A percentile compares a stretch with the other conserved stretches of the same genome.
phyloP scores from a whole-genome alignment of 2,888 invertebrate genomes.

The Ctenicera cuprea region DNA sequence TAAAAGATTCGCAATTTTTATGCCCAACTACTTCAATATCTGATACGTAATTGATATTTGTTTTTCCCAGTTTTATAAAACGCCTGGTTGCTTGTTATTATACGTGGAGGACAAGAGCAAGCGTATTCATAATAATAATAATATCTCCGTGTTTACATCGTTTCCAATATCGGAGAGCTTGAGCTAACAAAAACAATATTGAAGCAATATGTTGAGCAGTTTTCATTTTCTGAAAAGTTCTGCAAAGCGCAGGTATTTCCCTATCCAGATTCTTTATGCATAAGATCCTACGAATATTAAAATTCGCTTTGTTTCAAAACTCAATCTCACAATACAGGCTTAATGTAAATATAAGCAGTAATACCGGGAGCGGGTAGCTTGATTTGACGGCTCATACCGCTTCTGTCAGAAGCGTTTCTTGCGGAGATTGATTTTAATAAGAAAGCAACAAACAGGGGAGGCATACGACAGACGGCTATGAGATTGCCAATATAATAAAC shows the following conservation, averaged over 20 bases:
- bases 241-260: slow-evolving; percentile 63
- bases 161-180: slow-evolving; percentile 49
- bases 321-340: slow-evolving; percentile 70
- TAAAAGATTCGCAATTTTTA: background rate
- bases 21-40: background rate
- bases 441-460: slow-evolving; percentile 63
- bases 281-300: slow-evolving; percentile 69
- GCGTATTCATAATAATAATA: slow-evolving; percentile 41
- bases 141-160: slow-evolving; percentile 51
- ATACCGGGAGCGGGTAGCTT: slow-evolving; percentile 63
- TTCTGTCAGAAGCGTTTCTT: slow-evolving; percentile 63
- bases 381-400: slow-evolving; percentile 68
- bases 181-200: slow-evolving; percentile 52
- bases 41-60: background rate
- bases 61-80: slow-evolving; percentile 11
- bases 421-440: slow-evolving; percentile 69
- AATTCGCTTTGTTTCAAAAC: slow-evolving; percentile 71
- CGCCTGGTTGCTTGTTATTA: slow-evolving; percentile 13
- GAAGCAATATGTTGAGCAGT: slow-evolving; percentile 53
- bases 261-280: slow-evolving; percentile 67
- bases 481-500: slow-evolving; percentile 63
- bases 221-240: slow-evolving; percentile 50
- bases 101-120: slow-evolving; percentile 35
- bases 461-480: slow-evolving; percentile 64
- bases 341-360: slow-evolving; percentile 70